Base-by-base conservation (phyloP, 1,140 invertebrate species). In the Tyrophagus putrescentiae region DNA sequence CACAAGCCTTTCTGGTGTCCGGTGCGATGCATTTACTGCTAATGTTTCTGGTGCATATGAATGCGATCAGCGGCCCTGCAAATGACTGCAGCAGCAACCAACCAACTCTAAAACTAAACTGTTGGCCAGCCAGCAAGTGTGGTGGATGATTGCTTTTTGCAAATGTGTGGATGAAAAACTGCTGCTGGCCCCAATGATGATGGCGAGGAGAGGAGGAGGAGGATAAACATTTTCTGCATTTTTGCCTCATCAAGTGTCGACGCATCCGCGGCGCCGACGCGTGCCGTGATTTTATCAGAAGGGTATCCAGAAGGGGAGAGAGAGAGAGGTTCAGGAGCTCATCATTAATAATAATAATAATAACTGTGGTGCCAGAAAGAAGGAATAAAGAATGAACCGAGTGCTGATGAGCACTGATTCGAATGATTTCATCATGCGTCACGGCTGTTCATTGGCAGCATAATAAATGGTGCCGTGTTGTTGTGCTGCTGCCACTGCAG, bases 391-490 rank as follows among this genome's bases (percentile, higher is more conserved):
- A 13, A 39, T n/a, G n/a, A 39, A 48, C 7, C 23, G 7, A 13
- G 45, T 48, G 9, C 31, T 6, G 18, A 25, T 6, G 18, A 21
- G 45, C 45, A 48, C 7, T 48, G 45, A 48, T 7, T 48, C 18
- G 45, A 48, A 48, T 48, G 21, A 48, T 48, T 48, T 48, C 45
- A 48, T 48, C 45, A 48, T 48, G 45, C 45, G 45, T 48, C 45
- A 48, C 45, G 45, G 45, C 18, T n/a, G 6, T 21, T 29, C 23
- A 13, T 48, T 21, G 45, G 23, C 45, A 21, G 31, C 21, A 48
- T 48, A 6, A 48, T 48, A 48, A 48, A 48, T 48, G 18, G 45
- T 48, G 7, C 36, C n/a, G n/a, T n/a, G n/a, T n/a, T n/a, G n/a
- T n/a, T n/a, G n/a, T n/a, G n/a, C n/a, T n/a, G n/a, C n/a, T n/a